Base-by-base conservation (phyloP, 2,797 vertebrate species). In the Myoxocephalus aenaeus region DNA sequence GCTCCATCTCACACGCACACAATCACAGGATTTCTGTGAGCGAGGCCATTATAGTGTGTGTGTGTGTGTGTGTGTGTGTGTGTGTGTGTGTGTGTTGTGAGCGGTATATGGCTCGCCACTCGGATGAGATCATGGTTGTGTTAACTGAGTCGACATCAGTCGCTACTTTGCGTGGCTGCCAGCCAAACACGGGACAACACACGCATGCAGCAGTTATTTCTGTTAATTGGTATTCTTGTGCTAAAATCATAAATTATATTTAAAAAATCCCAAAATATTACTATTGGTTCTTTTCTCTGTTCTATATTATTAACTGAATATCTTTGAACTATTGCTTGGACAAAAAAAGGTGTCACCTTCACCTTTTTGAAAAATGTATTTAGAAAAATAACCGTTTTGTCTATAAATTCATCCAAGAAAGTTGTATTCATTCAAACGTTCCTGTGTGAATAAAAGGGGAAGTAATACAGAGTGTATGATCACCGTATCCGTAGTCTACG, bases 91-190 rank as follows among this genome's bases (percentile, higher is more conserved):
- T 40, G 38, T 40, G 38, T 40, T 65, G 71, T 64, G 73, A 64
- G 59, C 9, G 42, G 54, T 82, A 29, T 89, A 80, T 73, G 80
- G 73, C 84, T 83, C 79, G 51, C 75, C 66, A 53, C 80, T 91
- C 73, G 63, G 79, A 90, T 93, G 91, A 92, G 84, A 85, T 92
- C 91, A 91, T 86, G 57, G 38, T 82, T 85, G 82, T 83, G 85
- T 82, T 89, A 89, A 87, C 83, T 62, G 74, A 81, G 69, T 70
- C 69, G 44, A 62, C 81, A 59, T 89, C 81, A 90, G 86, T 85
- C 65, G 27, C 80, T 80, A 36, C 77, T 84, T 90, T 71, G 81
- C 61, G 12, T 83, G 86, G 86, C 83, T 70, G 72, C 59, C 58
- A 10, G 79, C 80, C 80, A 84, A 79, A 53, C 61, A 9, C 34